Conservation (phyloP, 2,888 invertebrate genomes). For the Nasonovia ribisnigri region DNA sequence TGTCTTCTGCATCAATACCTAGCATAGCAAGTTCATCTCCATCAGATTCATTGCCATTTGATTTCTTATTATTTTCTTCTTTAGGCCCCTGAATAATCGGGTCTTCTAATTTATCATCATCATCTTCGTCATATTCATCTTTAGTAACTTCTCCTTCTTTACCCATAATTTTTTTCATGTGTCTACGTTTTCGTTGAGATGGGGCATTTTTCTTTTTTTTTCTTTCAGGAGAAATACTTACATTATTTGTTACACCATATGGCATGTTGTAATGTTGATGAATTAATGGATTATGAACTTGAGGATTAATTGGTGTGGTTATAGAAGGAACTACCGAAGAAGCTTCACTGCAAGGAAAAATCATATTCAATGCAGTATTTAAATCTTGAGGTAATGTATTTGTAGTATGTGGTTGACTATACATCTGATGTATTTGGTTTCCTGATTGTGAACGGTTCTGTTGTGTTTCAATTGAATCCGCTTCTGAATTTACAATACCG, state of each 20-base stretch:
- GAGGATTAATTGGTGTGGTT: constrained; percentile 31
- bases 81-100: constrained; percentile 33
- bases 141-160: constrained; percentile 68
- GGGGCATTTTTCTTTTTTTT: constrained; percentile 72
- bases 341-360: constrained; percentile 72
- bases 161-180: constrained; percentile 74
- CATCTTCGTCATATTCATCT: constrained; percentile 45
- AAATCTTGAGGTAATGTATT: constrained; percentile 75
- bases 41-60: constrained; percentile 64
- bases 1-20: constrained; percentile 87
- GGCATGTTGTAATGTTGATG: constrained; percentile 43
- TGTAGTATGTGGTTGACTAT: constrained; percentile 68
- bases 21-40: constrained; percentile 81
- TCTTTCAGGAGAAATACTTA: constrained; percentile 22
- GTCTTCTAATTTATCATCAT: constrained; percentile 42
- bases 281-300: constrained; percentile 48
- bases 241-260: constrained; percentile 34
- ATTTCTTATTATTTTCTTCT: constrained; percentile 60
- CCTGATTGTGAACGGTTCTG: constrained; percentile 1
- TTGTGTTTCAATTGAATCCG: constrained; percentile 15
- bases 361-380: constrained; percentile 78
- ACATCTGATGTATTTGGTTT: constrained; percentile 52
- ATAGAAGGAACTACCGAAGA: constrained; percentile 11
- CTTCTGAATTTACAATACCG: constrained; percentile 56
- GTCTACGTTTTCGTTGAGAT: constrained; percentile 72